Conservation (phyloP, 2,113 vertebrate species). For the Pygoscelis antarcticus region DNA sequence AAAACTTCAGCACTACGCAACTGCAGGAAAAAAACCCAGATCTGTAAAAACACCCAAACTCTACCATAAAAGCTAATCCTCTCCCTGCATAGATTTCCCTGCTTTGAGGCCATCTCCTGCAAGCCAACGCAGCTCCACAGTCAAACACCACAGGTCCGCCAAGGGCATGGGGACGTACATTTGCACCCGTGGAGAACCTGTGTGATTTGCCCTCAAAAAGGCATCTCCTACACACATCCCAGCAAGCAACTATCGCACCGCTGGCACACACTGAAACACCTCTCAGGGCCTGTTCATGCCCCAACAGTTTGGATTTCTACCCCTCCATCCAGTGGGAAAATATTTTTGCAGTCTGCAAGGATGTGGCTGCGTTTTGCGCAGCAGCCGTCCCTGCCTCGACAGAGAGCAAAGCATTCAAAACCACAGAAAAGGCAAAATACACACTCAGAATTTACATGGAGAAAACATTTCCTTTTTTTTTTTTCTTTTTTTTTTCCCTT, state of each 20-base stretch:
- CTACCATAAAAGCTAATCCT: neutral
- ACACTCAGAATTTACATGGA: slow-evolving; percentile 73
- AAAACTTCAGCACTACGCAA: neutral
- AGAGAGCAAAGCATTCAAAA: slow-evolving; percentile 66
- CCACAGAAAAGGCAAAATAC: slow-evolving; percentile 74
- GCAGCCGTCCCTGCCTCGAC: slow-evolving; percentile 45
- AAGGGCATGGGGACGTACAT: neutral
- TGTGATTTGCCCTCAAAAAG: neutral
- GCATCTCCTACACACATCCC: neutral
- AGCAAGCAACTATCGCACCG: neutral
- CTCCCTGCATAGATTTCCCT: slow-evolving; percentile 24
- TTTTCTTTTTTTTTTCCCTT: neutral
- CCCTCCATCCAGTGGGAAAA: slow-evolving; percentile 67
- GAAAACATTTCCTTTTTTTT: slow-evolving; percentile 58
- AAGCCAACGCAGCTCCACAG: neutral
- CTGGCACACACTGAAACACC: neutral
- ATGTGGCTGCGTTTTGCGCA: slow-evolving; percentile 25
- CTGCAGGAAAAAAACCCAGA: slow-evolving; percentile 42
- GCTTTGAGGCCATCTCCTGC: neutral
- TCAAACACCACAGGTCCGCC: neutral
- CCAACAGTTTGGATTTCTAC: slow-evolving; percentile 41
- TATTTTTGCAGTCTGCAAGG: slow-evolving; percentile 66
- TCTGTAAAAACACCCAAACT: slow-evolving; percentile 34
- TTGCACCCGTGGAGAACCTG: neutral
- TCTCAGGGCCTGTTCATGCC: neutral